Base-by-base conservation (phyloP, 1,140 invertebrate species). In the Lepidurus arcticus region DNA sequence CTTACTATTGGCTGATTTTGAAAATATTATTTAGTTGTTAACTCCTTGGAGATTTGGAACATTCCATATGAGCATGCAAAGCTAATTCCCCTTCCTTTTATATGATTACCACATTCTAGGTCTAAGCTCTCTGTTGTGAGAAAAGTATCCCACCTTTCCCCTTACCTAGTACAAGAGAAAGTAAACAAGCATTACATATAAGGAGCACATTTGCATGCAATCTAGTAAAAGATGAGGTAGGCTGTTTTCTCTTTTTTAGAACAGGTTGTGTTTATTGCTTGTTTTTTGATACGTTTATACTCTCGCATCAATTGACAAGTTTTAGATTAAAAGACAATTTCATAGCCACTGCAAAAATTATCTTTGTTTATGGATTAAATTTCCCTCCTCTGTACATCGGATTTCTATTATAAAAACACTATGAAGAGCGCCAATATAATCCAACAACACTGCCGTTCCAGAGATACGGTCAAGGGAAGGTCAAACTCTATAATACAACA, bases 351-450 rank as follows among this genome's bases (percentile, higher is more conserved):
- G 53, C 53, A 21, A 65, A 65, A 21, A 34, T 34, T 34, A 34
- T 34, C 34, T 34, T 34, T 65, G 16, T 65, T 65, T 16, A 65
- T 21, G 16, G 53, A 13, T 34, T 21, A 21, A 1, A 65, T 65
- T 65, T 65, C 16, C 16, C 53, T 65, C 34, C 4, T 65, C 53
- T 65, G 53, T 65, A 65, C 53, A 65, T 65, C 6, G 53, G 53
- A 65, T 65, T 34, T 65, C 53, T 65, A 65, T 65, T 65, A 65
- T 65, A 65, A 65, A 65, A 65, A 9, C 53, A 65, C 21, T 21
- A n/a, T 65, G 53, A 4, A 21, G 21, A 21, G 13, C 9, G 5
- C 53, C 16, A 13, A 65, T 16, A 8, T 65, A 5, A 21, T 7
- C 16, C 16, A 65, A 65, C n/a, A 21, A 13, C 1, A 11, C 8